Conservation (phyloP, 2,888 invertebrate genomes). For the Cyaniris semiargus region DNA sequence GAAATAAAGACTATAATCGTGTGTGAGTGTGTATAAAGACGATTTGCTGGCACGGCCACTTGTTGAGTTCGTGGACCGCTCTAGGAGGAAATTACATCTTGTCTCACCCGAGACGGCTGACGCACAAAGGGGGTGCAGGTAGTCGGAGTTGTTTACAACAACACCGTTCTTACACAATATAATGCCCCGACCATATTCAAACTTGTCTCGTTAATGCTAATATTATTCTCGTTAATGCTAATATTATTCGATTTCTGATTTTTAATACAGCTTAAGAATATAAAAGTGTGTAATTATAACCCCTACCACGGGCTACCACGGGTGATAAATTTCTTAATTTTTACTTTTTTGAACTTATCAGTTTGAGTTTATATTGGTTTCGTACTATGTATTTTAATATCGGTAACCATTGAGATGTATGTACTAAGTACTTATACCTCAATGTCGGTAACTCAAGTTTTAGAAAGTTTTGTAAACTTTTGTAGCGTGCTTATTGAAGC, state of each 20-base stretch:
- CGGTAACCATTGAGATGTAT: no score
- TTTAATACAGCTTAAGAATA: no score
- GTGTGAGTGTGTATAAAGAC: constrained; percentile 3
- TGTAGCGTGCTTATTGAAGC: neutral
- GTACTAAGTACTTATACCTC: no score
- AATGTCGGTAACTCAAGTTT: neutral
- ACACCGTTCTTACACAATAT: neutral
- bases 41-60: constrained; percentile 37
- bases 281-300: neutral
- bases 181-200: neutral
- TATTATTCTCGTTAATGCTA: neutral
- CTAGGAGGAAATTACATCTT: constrained; percentile 42
- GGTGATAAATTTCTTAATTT: neutral
- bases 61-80: constrained; percentile 45
- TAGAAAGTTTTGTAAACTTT: neutral
- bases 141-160: constrained; percentile 46
- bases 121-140: constrained; percentile 47
- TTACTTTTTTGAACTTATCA: neutral
- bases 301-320: neutral
- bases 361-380: neutral
- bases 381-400: neutral
- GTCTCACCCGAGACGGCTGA: constrained; percentile 41
- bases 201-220: neutral
- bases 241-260: neutral
- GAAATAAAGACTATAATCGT: neutral